A percentile compares a stretch with the other conserved stretches of the same genome.
These are phyloP conservation scores for Zaprionus tsacasi DNA, from an alignment of 1,140 invertebrate species.

Conservation along the genomic window DNA sequence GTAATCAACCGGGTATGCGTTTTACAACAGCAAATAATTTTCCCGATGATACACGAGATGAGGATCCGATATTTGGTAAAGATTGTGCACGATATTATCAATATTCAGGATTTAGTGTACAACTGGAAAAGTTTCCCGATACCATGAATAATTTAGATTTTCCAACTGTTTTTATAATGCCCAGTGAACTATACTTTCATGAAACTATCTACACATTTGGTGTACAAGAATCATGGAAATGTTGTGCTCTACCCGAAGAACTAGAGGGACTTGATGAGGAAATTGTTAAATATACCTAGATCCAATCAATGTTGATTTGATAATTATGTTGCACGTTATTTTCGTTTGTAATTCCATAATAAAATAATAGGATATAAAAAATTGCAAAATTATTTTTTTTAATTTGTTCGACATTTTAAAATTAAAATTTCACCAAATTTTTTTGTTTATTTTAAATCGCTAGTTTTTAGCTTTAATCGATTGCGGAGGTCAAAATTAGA, in stretches of 20 bases:
- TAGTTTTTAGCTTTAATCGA: no score
- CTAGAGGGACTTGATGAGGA: slow-evolving; percentile 34
- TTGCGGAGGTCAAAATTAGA: no score
- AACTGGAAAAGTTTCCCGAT: slow-evolving; percentile 96
- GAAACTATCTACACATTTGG: slow-evolving; percentile 86
- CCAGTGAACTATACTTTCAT: slow-evolving; percentile 89
- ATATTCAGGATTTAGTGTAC: slow-evolving; percentile 93
- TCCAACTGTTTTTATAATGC: slow-evolving; percentile 85
- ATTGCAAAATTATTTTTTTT: no score
- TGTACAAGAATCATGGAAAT: slow-evolving; percentile 83
- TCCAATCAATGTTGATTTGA: no score
- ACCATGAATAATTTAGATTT: slow-evolving; percentile 89
- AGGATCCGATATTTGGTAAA: slow-evolving; percentile 88
- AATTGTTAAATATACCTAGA: slow-evolving; percentile 21
- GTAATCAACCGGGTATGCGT: slow-evolving; percentile 94
- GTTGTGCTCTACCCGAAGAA: slow-evolving; percentile 44
- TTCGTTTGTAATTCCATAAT: no score
- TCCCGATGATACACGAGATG: slow-evolving; percentile 84
- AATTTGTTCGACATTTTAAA: no score
- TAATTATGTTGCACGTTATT: no score
- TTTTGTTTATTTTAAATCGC: no score
- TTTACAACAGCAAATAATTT: slow-evolving; percentile 93
- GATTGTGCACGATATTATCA: slow-evolving; percentile 88
- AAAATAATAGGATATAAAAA: no score
- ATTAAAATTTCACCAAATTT: no score